phyloP scores from a whole-genome alignment of 2,797 vertebrate species.

The Enteromius anoplus region DNA sequence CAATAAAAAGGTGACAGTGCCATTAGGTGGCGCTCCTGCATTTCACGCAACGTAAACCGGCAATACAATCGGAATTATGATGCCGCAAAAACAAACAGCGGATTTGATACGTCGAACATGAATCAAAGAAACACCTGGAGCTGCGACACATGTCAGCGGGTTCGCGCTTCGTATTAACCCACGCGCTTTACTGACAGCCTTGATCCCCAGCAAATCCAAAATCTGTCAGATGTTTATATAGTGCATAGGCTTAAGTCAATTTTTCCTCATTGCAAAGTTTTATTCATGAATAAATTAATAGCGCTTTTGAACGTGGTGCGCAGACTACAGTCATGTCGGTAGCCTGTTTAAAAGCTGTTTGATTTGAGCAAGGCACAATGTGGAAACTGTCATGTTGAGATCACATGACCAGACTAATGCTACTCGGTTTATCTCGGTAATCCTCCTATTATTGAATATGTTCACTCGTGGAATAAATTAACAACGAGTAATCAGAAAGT shows the following conservation, averaged over 20 bases:
- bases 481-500: no score
- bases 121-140: constrained; percentile 43
- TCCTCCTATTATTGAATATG: not conserved
- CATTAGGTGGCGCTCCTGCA: constrained; percentile 53
- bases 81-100: constrained; percentile 8
- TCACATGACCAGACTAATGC: not conserved
- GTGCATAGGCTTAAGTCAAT: not conserved
- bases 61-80: not conserved
- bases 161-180: constrained; percentile 55
- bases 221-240: constrained; percentile 15
- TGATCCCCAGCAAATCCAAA: constrained; percentile 39
- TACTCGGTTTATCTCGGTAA: not conserved
- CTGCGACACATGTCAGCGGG: constrained; percentile 40
- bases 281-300: not conserved
- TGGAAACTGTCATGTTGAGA: not conserved
- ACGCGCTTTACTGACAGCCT: constrained; percentile 31
- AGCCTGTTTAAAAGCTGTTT: not conserved
- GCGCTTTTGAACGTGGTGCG: not conserved
- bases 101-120: constrained; percentile 28
- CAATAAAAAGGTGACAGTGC: not conserved
- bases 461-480: not conserved
- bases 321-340: not conserved
- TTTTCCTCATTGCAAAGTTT: constrained; percentile 5
- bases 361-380: not conserved
- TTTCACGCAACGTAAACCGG: constrained; percentile 6